A percentile compares a stretch with the other conserved stretches of the same genome.
Conservation (phyloP, 2,888 invertebrate species). For the Acleris cristana region DNA sequence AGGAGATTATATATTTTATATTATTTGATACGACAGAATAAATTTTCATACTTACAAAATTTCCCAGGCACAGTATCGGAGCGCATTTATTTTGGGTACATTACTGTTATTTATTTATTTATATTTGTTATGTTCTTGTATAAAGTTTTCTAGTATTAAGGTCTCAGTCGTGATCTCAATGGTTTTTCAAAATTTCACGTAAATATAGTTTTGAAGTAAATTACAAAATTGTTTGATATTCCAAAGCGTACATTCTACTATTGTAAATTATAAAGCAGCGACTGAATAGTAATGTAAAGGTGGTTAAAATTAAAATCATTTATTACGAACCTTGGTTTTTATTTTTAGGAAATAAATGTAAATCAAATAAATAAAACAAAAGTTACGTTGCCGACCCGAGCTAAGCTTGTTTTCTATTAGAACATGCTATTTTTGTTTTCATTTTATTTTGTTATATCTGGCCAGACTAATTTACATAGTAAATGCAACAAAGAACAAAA, state of each 20-base stretch:
- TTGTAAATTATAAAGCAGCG: slow-evolving; percentile 3
- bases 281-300: slow-evolving; percentile 20
- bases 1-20: too few species aligned
- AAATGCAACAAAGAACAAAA: slow-evolving; percentile 38
- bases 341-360: slow-evolving; percentile 28
- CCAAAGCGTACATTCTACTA: slow-evolving; percentile 10
- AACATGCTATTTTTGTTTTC: slow-evolving; percentile 7
- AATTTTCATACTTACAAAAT: too few species aligned
- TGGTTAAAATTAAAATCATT: slow-evolving; percentile 1
- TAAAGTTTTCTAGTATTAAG: slow-evolving; percentile 19
- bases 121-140: slow-evolving; percentile 35
- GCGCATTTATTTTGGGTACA: slow-evolving; percentile 23
- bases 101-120: slow-evolving; percentile 44
- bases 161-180: slow-evolving; percentile 42
- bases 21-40: too few species aligned
- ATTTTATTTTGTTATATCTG: slow-evolving; percentile 17
- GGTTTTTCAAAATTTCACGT: slow-evolving; percentile 20
- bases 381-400: slow-evolving; percentile 24
- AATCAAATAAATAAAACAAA: slow-evolving; percentile 32
- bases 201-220: slow-evolving; percentile 15
- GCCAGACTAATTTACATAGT: slow-evolving; percentile 25
- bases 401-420: slow-evolving; percentile 15
- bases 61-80: too few species aligned
- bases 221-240: slow-evolving; percentile 21
- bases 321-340: slow-evolving; percentile 15